phyloP scores from a whole-genome alignment of 2,113 vertebrate genomes.

The Romanogobio albipinnatus region DNA sequence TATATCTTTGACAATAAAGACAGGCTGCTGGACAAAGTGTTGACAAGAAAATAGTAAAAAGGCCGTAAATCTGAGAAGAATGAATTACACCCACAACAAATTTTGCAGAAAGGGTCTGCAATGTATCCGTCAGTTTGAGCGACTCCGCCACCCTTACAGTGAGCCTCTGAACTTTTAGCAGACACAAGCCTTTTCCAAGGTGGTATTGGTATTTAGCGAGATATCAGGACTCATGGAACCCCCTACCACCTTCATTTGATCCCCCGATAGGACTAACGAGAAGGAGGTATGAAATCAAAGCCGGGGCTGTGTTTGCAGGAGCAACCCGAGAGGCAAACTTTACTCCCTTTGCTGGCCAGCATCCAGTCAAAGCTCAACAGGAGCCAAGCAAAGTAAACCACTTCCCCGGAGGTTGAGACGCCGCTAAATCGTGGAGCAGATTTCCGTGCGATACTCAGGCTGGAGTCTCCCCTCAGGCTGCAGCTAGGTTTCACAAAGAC shows the following conservation, averaged over 20 bases:
- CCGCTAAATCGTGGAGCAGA: conserved; percentile 43
- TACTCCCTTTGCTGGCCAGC: conserved; percentile 49
- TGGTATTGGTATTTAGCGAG: neutral
- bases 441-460: neutral
- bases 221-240: neutral
- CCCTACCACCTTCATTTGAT: conserved; percentile 42
- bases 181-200: conserved; percentile 6
- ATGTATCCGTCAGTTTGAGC: conserved; percentile 10
- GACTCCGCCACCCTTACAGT: neutral
- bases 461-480: neutral
- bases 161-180: conserved; percentile 2
- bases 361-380: conserved; percentile 38
- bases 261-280: conserved; percentile 26
- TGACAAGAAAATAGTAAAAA: neutral
- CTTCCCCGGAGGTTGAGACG: conserved; percentile 47
- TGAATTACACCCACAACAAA: neutral
- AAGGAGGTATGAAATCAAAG: conserved; percentile 45
- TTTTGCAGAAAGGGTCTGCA: neutral
- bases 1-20: neutral
- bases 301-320: conserved; percentile 47
- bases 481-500: neutral
- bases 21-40: neutral
- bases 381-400: conserved; percentile 51
- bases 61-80: neutral
- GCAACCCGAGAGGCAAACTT: conserved; percentile 57